These are phyloP conservation scores for Notolepis coatsorum DNA, from an alignment of 2,797 vertebrate species.

Conservation along the genomic window DNA sequence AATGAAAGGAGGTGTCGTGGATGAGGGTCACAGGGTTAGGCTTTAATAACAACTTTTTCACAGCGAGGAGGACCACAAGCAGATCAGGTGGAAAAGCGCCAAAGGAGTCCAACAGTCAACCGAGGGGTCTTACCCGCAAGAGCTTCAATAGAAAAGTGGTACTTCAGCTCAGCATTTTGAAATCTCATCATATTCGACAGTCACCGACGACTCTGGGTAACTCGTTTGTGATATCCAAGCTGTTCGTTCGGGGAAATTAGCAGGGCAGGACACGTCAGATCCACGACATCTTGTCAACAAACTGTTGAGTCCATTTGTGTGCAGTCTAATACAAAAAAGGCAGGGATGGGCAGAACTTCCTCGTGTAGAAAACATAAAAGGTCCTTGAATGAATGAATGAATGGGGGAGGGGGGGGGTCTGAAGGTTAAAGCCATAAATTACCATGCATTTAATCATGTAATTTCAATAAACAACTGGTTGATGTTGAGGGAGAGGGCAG, in stretches of 20 bases:
- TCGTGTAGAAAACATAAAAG: slow-evolving; percentile 24
- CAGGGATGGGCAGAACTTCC: background rate
- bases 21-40: slow-evolving; percentile 43
- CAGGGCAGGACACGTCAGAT: slow-evolving; percentile 38
- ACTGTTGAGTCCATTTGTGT: slow-evolving; percentile 25
- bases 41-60: slow-evolving; percentile 59
- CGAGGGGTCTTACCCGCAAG: slow-evolving; percentile 21
- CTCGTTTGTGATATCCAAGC: slow-evolving; percentile 51
- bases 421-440: slow-evolving; percentile 26
- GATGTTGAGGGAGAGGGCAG: background rate
- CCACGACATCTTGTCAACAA: slow-evolving; percentile 30
- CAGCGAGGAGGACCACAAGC: slow-evolving; percentile 14
- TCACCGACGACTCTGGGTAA: slow-evolving; percentile 36
- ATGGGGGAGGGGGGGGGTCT: slow-evolving; percentile 14
- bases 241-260: slow-evolving; percentile 51
- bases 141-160: slow-evolving; percentile 25
- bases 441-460: slow-evolving; percentile 16
- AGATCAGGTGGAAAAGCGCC: slow-evolving; percentile 16
- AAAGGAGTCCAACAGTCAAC: slow-evolving; percentile 22
- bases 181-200: slow-evolving; percentile 42
- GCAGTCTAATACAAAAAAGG: slow-evolving; percentile 16
- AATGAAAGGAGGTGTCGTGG: slow-evolving; percentile 27
- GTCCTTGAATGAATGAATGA: slow-evolving; percentile 31
- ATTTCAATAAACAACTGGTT: slow-evolving; percentile 43
- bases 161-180: slow-evolving; percentile 35